Evolutionary conservation across 2,888 invertebrate species (phyloP).

Genomic region (Drymonia ruficornis): DNA sequence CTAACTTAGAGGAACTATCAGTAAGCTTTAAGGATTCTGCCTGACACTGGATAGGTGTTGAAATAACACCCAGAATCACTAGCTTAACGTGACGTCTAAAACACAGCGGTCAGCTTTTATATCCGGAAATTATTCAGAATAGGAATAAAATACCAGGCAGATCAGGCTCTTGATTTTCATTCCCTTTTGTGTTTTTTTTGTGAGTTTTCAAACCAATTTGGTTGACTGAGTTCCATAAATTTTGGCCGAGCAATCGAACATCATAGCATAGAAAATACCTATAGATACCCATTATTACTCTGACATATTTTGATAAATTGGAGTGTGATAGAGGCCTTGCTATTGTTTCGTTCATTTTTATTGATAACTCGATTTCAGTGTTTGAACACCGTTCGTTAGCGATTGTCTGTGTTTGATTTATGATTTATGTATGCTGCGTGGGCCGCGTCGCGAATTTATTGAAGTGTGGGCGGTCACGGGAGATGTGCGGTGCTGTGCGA

Average conservation of each 20-base stretch:
- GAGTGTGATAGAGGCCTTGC: slow-evolving; percentile 62
- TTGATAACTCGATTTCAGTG: slow-evolving; percentile 68
- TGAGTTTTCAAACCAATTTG: not conserved
- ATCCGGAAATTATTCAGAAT: too few species aligned
- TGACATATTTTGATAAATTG: slow-evolving; percentile 74
- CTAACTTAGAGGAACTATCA: too few species aligned
- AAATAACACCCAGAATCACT: too few species aligned
- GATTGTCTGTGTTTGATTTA: slow-evolving; percentile 74
- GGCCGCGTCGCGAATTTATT: slow-evolving; percentile 63
- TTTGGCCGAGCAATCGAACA: not conserved
- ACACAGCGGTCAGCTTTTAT: too few species aligned
- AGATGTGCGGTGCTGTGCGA: slow-evolving; percentile 12
- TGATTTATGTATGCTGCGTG: slow-evolving; percentile 63
- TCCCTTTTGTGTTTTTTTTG: not conserved
- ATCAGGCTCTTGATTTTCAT: too few species aligned
- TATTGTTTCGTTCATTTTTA: slow-evolving; percentile 72
- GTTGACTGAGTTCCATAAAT: not conserved
- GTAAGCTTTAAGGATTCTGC: too few species aligned
- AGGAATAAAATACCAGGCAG: too few species aligned
- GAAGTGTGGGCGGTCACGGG: slow-evolving; percentile 41
- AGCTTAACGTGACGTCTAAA: too few species aligned
- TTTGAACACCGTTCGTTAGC: slow-evolving; percentile 78
- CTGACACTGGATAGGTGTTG: too few species aligned
- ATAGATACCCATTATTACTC: slow-evolving; percentile 50
- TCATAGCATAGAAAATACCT: slow-evolving; percentile 25